phyloP scores from a whole-genome alignment of 2,797 vertebrate genomes.

The Aquila chrysaetos region DNA sequence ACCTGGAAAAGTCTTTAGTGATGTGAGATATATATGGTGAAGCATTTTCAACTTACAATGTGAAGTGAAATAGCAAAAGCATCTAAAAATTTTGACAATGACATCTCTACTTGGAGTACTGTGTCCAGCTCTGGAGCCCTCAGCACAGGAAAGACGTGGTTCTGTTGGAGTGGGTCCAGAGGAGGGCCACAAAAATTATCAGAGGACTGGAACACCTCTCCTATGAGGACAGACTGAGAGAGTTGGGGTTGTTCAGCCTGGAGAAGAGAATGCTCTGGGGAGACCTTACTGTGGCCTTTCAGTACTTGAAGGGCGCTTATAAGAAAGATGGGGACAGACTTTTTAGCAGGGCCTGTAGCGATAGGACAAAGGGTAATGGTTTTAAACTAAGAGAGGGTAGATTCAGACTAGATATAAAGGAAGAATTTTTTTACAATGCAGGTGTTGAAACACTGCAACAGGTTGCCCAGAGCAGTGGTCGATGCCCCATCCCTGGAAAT shows the following conservation, averaged over 20 bases:
- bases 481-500: background rate
- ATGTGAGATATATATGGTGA: background rate
- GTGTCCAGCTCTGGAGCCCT: background rate
- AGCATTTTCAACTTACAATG: background rate
- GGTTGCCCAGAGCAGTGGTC: background rate
- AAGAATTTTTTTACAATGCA: background rate
- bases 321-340: background rate
- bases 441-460: background rate
- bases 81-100: accelerated
- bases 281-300: background rate
- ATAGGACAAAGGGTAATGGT: background rate
- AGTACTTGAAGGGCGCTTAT: background rate
- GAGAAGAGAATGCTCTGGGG: background rate
- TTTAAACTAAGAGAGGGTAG: too few species aligned
- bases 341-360: background rate
- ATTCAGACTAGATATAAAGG: background rate
- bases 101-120: background rate
- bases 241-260: background rate
- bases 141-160: background rate
- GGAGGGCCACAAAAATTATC: too few species aligned
- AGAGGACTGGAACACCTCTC: too few species aligned
- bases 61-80: background rate
- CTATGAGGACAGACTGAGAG: too few species aligned
- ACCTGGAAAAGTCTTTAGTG: background rate
- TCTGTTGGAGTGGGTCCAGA: background rate